phyloP scores from a whole-genome alignment of 2,888 invertebrate species.

The Hydrotaea cyrtoneurina region DNA sequence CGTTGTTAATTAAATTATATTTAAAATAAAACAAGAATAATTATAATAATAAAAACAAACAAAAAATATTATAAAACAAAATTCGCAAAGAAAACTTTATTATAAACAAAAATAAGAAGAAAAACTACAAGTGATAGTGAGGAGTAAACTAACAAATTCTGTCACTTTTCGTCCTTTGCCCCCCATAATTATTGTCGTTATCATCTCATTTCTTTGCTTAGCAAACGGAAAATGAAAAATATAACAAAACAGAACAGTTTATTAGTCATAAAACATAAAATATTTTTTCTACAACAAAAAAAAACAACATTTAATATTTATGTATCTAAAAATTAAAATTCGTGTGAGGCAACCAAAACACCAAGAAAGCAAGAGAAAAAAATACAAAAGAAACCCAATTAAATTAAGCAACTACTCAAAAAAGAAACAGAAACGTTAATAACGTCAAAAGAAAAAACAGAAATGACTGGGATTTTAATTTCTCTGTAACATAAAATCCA shows the following conservation, averaged over 20 bases:
- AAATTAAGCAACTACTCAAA: slow-evolving; percentile 64
- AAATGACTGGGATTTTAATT: slow-evolving; percentile 66
- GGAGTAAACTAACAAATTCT: slow-evolving; percentile 63
- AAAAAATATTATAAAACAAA: slow-evolving; percentile 64
- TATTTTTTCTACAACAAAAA: slow-evolving; percentile 65
- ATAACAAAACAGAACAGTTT: slow-evolving; percentile 59
- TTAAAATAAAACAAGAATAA: slow-evolving; percentile 73
- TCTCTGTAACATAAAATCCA: slow-evolving; percentile 56
- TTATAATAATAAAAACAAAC: slow-evolving; percentile 69
- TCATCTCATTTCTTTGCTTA: slow-evolving; percentile 66
- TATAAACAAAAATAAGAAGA: slow-evolving; percentile 58
- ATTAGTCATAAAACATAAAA: slow-evolving; percentile 65
- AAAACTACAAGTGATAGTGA: slow-evolving; percentile 65
- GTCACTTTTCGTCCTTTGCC: slow-evolving; percentile 64
- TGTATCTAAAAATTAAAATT: slow-evolving; percentile 54
- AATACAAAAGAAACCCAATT: slow-evolving; percentile 41
- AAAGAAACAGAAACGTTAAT: slow-evolving; percentile 22
- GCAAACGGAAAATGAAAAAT: slow-evolving; percentile 57
- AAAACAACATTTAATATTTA: slow-evolving; percentile 56
- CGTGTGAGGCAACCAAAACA: slow-evolving; percentile 66
- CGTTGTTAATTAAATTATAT: slow-evolving; percentile 77
- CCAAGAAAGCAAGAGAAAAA: slow-evolving; percentile 55
- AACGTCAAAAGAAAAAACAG: slow-evolving; percentile 50
- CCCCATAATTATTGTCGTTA: slow-evolving; percentile 61
- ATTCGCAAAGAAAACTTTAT: slow-evolving; percentile 66